Evolutionary conservation across 1,140 invertebrate genomes (phyloP), one percentile per base, ranked within the genome.

Genomic region (Sinonovacula constricta): DNA sequence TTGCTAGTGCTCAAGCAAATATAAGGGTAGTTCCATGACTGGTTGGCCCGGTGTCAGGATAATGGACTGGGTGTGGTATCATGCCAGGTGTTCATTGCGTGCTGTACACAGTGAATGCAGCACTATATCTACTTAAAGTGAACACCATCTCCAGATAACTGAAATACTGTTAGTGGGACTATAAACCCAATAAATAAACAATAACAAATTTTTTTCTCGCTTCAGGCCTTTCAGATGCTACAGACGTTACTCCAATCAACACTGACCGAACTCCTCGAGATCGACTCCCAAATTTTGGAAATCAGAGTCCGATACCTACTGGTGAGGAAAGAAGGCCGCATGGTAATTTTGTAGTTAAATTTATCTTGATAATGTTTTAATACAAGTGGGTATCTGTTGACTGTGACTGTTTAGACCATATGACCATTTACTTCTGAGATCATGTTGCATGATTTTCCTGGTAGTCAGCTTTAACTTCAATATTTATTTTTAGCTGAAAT

Each of bases 301-400:
- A 79, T 45, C 80, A 84, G 15, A 82, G 81, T 67, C 81, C 83
- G 2, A 84, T 84, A 31, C 53, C n/a, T 28, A n/a, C 28, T 53
- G 22, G 72, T n/a, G n/a, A 67, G 49, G 72, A 76, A 0, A 63
- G 72, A 0, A 63, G 72, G 45, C 72, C 72, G 7, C 72, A 76
- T 76, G 72, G 72, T 76, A 56, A 31, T 56, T 26, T n/a, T 56
- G 7, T 56, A n/a, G n/a, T n/a, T n/a, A n/a, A n/a, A n/a, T n/a
- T n/a, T n/a, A n/a, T n/a, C n/a, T n/a, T n/a, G n/a, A n/a, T n/a
- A n/a, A n/a, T n/a, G n/a, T n/a, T n/a, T n/a, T n/a, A n/a, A n/a
- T n/a, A n/a, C n/a, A n/a, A n/a, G n/a, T n/a, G n/a, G n/a, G n/a
- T n/a, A n/a, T n/a, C n/a, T n/a, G n/a, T n/a, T n/a, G n/a, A n/a